Evolutionary conservation across 2,797 vertebrate species (phyloP).

Genomic region (Phalanger gymnotis): DNA sequence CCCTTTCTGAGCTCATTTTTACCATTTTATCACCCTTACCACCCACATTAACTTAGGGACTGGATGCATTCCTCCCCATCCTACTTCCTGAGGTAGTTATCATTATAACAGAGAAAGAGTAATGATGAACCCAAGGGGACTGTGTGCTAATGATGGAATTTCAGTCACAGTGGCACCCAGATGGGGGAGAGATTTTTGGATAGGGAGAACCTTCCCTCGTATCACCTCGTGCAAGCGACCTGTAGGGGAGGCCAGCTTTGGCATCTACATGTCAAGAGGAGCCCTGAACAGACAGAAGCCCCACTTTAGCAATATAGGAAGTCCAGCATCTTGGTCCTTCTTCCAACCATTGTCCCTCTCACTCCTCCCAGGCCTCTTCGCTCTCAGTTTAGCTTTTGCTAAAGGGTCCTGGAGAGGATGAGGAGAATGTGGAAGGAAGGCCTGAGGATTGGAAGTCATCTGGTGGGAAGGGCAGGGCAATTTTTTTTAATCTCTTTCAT

Average conservation of each 20-base stretch:
- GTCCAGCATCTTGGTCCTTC: not conserved
- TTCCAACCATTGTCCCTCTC: not conserved
- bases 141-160: not conserved
- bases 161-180: not conserved
- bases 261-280: not conserved
- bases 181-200: not conserved
- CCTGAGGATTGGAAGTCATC: not conserved
- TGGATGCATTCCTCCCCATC: not conserved
- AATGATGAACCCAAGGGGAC: not conserved
- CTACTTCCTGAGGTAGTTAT: not conserved
- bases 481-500: not conserved
- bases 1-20: not conserved
- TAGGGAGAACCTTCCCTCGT: not conserved
- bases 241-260: not conserved
- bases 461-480: not conserved
- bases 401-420: not conserved
- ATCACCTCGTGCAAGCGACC: not conserved
- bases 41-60: not conserved
- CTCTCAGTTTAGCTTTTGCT: not conserved
- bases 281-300: not conserved
- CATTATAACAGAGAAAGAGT: not conserved
- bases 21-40: not conserved
- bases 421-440: not conserved
- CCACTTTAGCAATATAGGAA: not conserved
- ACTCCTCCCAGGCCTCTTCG: not conserved